Evolutionary conservation across 2,113 vertebrate genomes (phyloP), one percentile per base, ranked within the genome.

Genomic region (Phalacrocorax aristotelis): DNA sequence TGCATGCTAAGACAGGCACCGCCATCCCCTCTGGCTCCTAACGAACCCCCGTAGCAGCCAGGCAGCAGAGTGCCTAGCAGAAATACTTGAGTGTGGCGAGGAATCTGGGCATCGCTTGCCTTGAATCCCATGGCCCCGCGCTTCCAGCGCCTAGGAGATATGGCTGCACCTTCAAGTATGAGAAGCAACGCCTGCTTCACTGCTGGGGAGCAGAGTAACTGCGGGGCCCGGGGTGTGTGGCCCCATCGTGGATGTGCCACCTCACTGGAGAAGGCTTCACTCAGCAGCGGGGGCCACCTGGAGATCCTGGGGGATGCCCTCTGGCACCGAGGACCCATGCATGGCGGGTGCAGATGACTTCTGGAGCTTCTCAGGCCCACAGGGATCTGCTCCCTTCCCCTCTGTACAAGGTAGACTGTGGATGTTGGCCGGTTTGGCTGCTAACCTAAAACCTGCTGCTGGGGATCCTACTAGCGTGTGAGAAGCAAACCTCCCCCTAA

Each of bases 81-180:
- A 66, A 58, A 30, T 10, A 52, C 0, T 15, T 2, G 34, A 60
- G 46, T 0, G 34, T 6, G 46, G n/a, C 1, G 30, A 60, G 72
- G 66, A 83, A 46, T 18, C 46, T 13, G 60, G 58, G 27, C 46
- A 61, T 8, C 26, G 3, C 26, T 20, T 7, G 9, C n/a, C 61
- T 42, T 5, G 0, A 54, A 61, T 30, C 27, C 44, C 60, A 10
- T 0, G 11, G 34, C 46, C 23, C 23, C 9, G 0, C 1, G 9
- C 9, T 61, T 17, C 46, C 60, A 44, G 15, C 1, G 2, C 48
- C 30, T 8, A 3, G 30, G 22, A 74, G 54, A 66, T 10, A 19
- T 0, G 11, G 46, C 11, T 29, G 60, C 30, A 36, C 74, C 40
- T 71, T 51, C 38, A 25, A 2, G 57, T 4, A 6, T 5, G n/a